Percentiles rank a stretch among this genome's conserved stretches.
These are phyloP conservation scores for Odontothrips loti DNA, from an alignment of 2,888 invertebrate genomes.

Conservation along the genomic window DNA sequence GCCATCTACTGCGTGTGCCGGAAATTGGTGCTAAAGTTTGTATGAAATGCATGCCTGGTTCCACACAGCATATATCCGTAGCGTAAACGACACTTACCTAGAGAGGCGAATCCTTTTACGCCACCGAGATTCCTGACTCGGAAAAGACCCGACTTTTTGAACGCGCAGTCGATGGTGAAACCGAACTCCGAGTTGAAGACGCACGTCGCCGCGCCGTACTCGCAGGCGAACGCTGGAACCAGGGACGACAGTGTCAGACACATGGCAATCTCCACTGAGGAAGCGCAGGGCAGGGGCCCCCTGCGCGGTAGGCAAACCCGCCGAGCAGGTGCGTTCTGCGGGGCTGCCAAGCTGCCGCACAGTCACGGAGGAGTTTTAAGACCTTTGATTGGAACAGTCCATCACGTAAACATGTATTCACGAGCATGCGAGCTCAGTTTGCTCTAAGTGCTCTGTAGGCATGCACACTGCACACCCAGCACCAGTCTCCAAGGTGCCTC, in stretches of 20 bases:
- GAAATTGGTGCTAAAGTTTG: too few relatives aligned
- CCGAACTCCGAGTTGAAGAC: constrained; percentile 86
- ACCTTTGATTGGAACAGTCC: neutral
- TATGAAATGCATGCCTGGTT: too few relatives aligned
- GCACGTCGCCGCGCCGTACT: constrained; percentile 69
- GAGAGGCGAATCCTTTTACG: constrained; percentile 82
- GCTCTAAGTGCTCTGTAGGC: too few relatives aligned
- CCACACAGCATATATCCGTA: too few relatives aligned
- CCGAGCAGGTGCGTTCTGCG: neutral
- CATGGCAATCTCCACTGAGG: neutral
- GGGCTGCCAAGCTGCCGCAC: neutral
- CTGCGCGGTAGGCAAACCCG: neutral
- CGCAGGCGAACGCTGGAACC: constrained; percentile 47
- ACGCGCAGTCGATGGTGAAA: constrained; percentile 85
- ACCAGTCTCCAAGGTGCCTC: too few relatives aligned
- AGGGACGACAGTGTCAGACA: constrained; percentile 30
- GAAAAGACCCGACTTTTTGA: constrained; percentile 87
- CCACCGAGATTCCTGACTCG: constrained; percentile 87
- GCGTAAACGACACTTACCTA: constrained; percentile 65
- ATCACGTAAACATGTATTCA: neutral
- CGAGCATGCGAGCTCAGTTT: too few relatives aligned
- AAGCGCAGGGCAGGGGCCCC: neutral
- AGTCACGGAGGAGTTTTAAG: neutral
- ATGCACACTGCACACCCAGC: neutral
- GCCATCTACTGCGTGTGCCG: too few relatives aligned